Percentiles rank a stretch among this genome's conserved stretches.
Conservation (phyloP, 2,888 invertebrate genomes). For the Perizoma flavofasciatum region DNA sequence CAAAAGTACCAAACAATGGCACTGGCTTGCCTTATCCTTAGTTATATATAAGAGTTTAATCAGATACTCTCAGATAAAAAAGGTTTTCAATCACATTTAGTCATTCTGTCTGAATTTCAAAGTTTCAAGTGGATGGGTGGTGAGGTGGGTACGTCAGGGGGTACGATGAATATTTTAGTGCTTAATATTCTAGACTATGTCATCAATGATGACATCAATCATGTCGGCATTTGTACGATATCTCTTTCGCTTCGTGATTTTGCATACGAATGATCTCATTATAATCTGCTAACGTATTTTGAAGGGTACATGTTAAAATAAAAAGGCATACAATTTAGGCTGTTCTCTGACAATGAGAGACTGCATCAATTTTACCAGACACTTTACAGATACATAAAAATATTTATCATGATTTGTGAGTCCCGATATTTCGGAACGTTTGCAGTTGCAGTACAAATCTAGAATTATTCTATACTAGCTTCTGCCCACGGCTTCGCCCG, state of each 20-base stretch:
- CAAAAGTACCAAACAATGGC: conserved; percentile 2
- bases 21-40: conserved; percentile 3
- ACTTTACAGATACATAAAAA: too few relatives aligned
- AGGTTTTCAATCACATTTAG: conserved; percentile 7
- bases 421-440: too few relatives aligned
- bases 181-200: conserved; percentile 7
- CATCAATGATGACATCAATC: conserved; percentile 9
- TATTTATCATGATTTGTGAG: too few relatives aligned
- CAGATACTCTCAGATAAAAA: neutral
- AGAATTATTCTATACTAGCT: too few relatives aligned
- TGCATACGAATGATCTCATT: conserved; percentile 8
- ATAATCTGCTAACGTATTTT: conserved; percentile 1
- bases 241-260: conserved; percentile 8
- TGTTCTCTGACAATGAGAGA: too few relatives aligned
- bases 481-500: too few relatives aligned
- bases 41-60: neutral
- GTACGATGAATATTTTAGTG: conserved; percentile 22
- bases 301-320: too few relatives aligned
- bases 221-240: conserved; percentile 14
- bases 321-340: too few relatives aligned
- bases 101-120: neutral
- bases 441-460: too few relatives aligned
- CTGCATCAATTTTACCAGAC: too few relatives aligned
- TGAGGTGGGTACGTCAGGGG: neutral
- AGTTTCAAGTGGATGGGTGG: too few relatives aligned